phyloP scores from a whole-genome alignment of 2,888 invertebrate genomes.

The Anarsia innoxiella region DNA sequence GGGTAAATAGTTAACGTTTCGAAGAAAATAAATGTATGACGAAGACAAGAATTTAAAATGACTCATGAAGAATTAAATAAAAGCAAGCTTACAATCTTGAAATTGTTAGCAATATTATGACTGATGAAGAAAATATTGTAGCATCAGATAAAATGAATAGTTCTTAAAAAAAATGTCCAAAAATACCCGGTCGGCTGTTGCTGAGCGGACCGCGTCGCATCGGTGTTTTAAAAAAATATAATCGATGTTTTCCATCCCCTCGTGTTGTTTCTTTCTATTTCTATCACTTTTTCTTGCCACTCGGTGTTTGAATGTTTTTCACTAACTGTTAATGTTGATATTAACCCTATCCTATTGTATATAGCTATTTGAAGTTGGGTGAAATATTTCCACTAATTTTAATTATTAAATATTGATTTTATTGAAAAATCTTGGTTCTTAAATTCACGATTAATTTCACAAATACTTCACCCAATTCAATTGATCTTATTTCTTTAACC shows the following conservation, averaged over 20 bases:
- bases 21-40: no score
- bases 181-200: slow-evolving; percentile 68
- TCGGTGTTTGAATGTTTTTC: slow-evolving; percentile 74
- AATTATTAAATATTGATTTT: no score
- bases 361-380: slow-evolving; percentile 23
- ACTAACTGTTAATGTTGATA: slow-evolving; percentile 75
- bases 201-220: slow-evolving; percentile 61
- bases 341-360: slow-evolving; percentile 41
- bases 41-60: no score
- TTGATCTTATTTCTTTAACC: slow-evolving; percentile 8
- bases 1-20: no score
- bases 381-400: no score
- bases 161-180: slow-evolving; percentile 37
- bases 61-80: no score
- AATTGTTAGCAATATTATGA: no score
- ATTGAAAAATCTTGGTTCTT: no score
- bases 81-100: no score
- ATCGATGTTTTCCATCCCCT: slow-evolving; percentile 61
- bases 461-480: slow-evolving; percentile 26
- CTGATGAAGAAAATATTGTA: no score
- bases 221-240: slow-evolving; percentile 62
- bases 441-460: slow-evolving; percentile 11
- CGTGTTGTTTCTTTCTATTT: slow-evolving; percentile 63
- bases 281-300: slow-evolving; percentile 68
- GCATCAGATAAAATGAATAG: slow-evolving; percentile 12